Evolutionary conservation across 2,888 invertebrate species (phyloP), one percentile per base, ranked within the genome.

Genomic region (Priocnemis perturbator): DNA sequence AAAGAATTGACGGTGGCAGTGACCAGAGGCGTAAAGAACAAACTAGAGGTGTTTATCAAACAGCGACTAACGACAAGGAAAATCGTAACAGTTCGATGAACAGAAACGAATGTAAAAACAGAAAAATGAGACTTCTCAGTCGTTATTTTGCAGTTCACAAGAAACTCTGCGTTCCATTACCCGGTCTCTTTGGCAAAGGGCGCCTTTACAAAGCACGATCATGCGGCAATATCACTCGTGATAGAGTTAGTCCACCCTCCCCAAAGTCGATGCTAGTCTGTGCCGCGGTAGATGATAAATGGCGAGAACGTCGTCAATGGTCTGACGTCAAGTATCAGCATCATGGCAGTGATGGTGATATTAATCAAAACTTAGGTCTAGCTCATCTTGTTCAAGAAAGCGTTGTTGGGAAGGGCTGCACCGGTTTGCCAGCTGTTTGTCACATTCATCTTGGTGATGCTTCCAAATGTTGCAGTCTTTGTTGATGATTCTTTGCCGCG

Each of bases 141-240:
- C 92, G 93, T 69, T 94, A 93, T 82, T 93, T 94, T 85, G 93
- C 93, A 71, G 92, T 94, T 63, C 93, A 93, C 81, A 92, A 92
- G 83, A 92, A 92, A 86, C 86, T 93, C n/a, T 93, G 92, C 84
- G 90, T 92, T 69, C 93, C 93, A 2, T 79, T 93, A 68, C 91
- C 93, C 0, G 91, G 91, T 19, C 83, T 92, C 50, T 91, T 92
- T 76, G 90, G 90, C 55, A 90, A 90, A 60, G 91, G 91, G 55
- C 90, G 92, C 2, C 85, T 93, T 50, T 92, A 93, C 83, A 93
- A 93, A 81, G 92, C 93, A 15, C 91, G 92, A 80, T 92, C 92
- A 0, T 93, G 94, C 90, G 90, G 94, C 86, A 92, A 91, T 56
- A 90, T 92, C 68, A 89, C 90, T 2, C 89, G 91, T 44, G 92